Percentiles rank a stretch among this genome's conserved stretches.
Evolutionary conservation across 2,113 vertebrate genomes (phyloP).

Genomic region (Cyanocitta stelleri): DNA sequence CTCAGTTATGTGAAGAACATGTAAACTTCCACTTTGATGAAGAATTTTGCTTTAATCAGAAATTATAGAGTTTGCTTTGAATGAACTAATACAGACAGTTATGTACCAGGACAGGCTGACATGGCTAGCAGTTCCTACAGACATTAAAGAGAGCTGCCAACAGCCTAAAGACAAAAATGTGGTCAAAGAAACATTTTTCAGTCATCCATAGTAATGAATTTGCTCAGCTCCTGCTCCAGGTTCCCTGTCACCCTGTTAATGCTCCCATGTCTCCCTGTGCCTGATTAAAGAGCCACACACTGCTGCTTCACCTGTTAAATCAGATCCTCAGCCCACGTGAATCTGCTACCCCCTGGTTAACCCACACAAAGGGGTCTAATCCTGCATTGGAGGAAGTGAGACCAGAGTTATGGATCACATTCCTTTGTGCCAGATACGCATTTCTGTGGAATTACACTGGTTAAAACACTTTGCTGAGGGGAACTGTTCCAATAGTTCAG

Average conservation of each 20-base stretch:
- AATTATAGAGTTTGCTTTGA: background rate
- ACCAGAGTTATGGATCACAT: background rate
- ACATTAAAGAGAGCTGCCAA: conserved; percentile 20
- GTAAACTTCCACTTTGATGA: background rate
- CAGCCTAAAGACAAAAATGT: background rate
- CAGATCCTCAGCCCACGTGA: background rate
- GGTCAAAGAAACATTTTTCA: background rate
- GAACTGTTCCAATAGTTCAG: background rate
- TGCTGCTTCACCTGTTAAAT: background rate
- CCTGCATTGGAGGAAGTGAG: background rate
- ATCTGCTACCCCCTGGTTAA: background rate
- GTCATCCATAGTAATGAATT: background rate
- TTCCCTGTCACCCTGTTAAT: background rate
- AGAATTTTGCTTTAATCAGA: conserved; percentile 27
- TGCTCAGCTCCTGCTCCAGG: background rate
- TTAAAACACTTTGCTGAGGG: background rate
- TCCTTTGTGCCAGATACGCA: background rate
- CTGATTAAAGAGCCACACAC: background rate
- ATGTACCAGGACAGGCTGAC: conserved; percentile 5
- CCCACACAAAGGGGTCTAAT: background rate
- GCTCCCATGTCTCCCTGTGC: background rate
- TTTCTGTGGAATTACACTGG: background rate
- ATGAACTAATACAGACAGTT: conserved; percentile 23
- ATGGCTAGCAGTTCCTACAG: conserved; percentile 13
- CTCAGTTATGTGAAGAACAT: background rate